Base-by-base conservation (phyloP, 2,888 invertebrate genomes). In the Scaptomyza reducta region DNA sequence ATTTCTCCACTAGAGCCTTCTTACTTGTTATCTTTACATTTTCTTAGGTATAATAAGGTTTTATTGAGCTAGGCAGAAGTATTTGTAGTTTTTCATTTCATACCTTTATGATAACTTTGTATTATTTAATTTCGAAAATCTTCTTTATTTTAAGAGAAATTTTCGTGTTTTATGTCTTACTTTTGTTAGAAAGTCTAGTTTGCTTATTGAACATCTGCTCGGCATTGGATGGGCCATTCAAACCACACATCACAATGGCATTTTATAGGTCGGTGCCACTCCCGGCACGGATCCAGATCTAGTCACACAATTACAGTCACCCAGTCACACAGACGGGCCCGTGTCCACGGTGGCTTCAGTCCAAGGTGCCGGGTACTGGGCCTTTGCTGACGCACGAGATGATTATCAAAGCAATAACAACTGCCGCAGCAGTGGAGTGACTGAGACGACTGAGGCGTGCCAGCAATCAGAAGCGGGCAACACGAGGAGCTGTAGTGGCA, bases 361-460 rank as follows among this genome's bases (percentile, higher is more conserved):
- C 74, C 71, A 78, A 69, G 74, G 84, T 72, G 71, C 54, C 71
- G 51, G 54, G 50, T 45, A 50, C 27, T 67, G 59, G 42, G 46
- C 63, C 87, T 66, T 58, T 86, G 88, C 87, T 85, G 85, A 85
- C 85, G 85, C 85, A 85, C 85, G 87, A 87, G 85, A 87, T 85
- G 77, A 84, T 81, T 85, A 88, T 88, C 88, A 78, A 46, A 33
- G 27, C 18, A n/a, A 13, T 10, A 7, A n/a, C 45, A n/a, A 18
- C 38, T 16, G 14, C 6, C 27, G 33, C 38, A n/a, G 2, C 9
- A 14, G 14, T 46, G n/a, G n/a, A 46, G 49, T 22, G 42, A 33
- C 64, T 35, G 45, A 31, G 55, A 35, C 40, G 44, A 38, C 60
- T 54, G 46, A 31, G 61, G 64, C 42, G 72, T 41, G 62, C 27